Base-by-base conservation (phyloP, 1,140 invertebrate genomes). In the Drosophila biarmipes region DNA sequence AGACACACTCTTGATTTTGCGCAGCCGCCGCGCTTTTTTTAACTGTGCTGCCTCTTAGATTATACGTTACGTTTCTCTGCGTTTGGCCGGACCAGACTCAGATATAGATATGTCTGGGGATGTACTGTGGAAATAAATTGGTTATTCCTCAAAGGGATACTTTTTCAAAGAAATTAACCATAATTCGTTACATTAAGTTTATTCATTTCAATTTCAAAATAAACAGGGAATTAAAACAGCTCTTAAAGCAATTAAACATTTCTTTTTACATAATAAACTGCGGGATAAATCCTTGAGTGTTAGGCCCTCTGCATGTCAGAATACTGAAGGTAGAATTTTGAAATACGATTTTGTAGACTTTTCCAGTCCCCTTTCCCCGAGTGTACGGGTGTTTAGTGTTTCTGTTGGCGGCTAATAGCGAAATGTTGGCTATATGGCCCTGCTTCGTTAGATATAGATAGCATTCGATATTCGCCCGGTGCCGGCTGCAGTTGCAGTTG, bases 401-500 rank as follows among this genome's bases (percentile, higher is more conserved):
- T 84, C 78, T 73, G 81, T 84, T 87, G 73, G 80, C 67, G 74
- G 82, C 84, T 89, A 89, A 89, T 89, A 89, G 84, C 84, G 66
- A 89, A 89, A 89, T 89, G 84, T 89, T 87, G 72, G 84, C 80
- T 86, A 84, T 87, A 89, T 73, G 85, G 80, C 80, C 76, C 82
- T 84, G 85, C 80, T 85, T 82, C 82, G 80, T 79, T 82, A 87
- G 82, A 87, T 87, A 87, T 87, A 87, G 82, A 87, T 87, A 87
- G 84, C 84, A 78, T 89, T 87, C 82, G 82, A 87, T 87, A 89
- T 82, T 77, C 63, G 77, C 76, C 66, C 31, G 66, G 68, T 74
- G 68, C 82, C 81, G 81, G 81, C 82, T 86, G 78, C 82, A 78
- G 82, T 78, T 82, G 62, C 51, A 58, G 63, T 57, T 54, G 51